Evolutionary conservation across 2,888 invertebrate species (phyloP), one percentile per base, ranked within the genome.

Genomic region (Galeruca laticollis): DNA sequence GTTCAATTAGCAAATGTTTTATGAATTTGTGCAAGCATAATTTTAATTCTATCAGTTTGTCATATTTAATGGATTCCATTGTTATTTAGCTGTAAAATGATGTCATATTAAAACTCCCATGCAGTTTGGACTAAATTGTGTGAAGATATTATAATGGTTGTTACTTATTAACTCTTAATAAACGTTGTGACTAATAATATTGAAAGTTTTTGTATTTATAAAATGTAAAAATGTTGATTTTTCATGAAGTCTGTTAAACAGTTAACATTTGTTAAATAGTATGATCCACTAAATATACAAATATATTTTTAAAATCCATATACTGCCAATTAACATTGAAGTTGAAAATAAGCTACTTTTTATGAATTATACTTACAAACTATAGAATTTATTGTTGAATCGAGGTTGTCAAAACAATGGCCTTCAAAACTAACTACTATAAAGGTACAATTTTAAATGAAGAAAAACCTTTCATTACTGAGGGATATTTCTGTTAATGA

Each of bases 1-100:
- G 70, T 74, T 74, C 71, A 71, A 68, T 73, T 69, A 71, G 64
- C 61, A 69, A 49, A 60, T 73, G 65, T 73, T 73, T 73, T 68
- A 60, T 59, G 75, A 72, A 72, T 73, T 73, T 73, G 73, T 75
- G 72, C 75, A 73, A 71, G 56, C 68, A 61, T 59, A 51, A 18
- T 56, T 49, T 70, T 52, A 6, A 49, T 66, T 67, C 20, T 54
- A 35, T 64, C 33, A 64, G 64, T 64, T 64, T 60, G 56, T 60
- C 6, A 60, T 60, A 69, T 65, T 63, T 60, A 54, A 60, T 65
- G 69, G 60, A 70, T 60, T 69, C 49, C 43, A 60, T 33, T 57
- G n/a, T n/a, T n/a, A n/a, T n/a, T n/a, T n/a, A n/a, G n/a, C n/a
- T n/a, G n/a, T n/a, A n/a, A n/a, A n/a, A n/a, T n/a, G n/a, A n/a